A percentile compares a stretch with the other conserved stretches of the same genome.
phyloP scores from a whole-genome alignment of 2,888 invertebrate species.

The Oeneis ivallda region DNA sequence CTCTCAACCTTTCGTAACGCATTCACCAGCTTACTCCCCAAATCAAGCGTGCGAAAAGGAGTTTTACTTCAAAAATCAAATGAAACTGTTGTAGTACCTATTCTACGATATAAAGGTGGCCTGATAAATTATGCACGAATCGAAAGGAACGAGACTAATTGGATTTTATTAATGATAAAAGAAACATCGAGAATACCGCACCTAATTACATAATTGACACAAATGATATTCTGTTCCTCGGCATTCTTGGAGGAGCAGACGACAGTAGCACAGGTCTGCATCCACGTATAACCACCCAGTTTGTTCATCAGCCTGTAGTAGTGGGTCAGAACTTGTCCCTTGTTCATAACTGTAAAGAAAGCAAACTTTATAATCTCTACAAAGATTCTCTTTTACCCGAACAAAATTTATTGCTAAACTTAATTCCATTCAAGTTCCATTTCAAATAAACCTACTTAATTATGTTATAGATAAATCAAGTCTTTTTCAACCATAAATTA shows the following conservation, averaged over 20 bases:
- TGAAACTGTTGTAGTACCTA: too few species aligned
- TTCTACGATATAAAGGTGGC: not conserved
- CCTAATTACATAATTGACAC: constrained; percentile 98
- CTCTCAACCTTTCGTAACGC: too few species aligned
- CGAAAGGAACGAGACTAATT: not conserved
- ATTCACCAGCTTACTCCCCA: too few species aligned
- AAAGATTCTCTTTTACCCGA: too few species aligned
- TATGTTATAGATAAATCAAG: too few species aligned
- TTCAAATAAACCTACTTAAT: too few species aligned
- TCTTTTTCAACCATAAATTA: too few species aligned
- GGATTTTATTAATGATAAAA: not conserved
- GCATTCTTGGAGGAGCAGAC: constrained; percentile 97
- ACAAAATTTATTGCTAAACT: too few species aligned
- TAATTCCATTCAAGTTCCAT: too few species aligned
- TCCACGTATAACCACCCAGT: constrained; percentile 97
- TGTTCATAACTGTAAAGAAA: constrained; percentile 91
- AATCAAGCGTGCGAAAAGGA: too few species aligned
- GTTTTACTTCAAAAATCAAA: too few species aligned
- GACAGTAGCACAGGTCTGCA: constrained; percentile 98
- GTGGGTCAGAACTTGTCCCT: constrained; percentile 97
- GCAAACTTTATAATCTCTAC: too few species aligned
- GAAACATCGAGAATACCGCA: constrained; percentile 51
- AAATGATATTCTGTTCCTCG: constrained; percentile 98
- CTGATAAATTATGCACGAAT: not conserved
- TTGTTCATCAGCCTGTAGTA: constrained; percentile 98